Conservation (phyloP, 2,797 vertebrate genomes). For the Acipenser ruthenus region DNA sequence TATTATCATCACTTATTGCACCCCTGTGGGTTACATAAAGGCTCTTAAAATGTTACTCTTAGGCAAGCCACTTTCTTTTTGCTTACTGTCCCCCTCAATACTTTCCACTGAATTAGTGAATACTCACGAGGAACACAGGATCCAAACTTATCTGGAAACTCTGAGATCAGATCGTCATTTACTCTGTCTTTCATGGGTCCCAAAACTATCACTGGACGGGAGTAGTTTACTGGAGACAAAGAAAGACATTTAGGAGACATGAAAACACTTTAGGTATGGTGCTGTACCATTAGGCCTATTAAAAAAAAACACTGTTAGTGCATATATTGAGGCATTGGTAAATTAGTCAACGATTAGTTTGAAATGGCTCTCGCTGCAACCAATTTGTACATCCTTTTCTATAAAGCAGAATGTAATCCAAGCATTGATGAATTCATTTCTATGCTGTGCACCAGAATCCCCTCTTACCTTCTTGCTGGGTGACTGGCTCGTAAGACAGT, state of each 20-base stretch:
- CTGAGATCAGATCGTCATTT: constrained; percentile 94
- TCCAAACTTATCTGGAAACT: constrained; percentile 97
- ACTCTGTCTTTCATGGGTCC: constrained; percentile 96
- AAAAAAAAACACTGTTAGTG: too few relatives aligned
- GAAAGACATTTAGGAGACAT: not conserved
- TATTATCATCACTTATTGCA: too few relatives aligned
- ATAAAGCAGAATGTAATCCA: not conserved
- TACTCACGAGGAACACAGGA: constrained; percentile 97
- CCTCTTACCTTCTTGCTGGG: constrained; percentile 87
- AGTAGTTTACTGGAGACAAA: constrained; percentile 72
- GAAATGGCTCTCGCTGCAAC: too few relatives aligned
- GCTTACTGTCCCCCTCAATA: too few relatives aligned
- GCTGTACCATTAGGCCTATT: too few relatives aligned
- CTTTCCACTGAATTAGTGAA: not conserved
- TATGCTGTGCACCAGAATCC: not conserved
- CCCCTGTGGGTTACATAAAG: too few relatives aligned
- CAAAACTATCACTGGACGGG: constrained; percentile 89
- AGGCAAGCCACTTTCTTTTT: too few relatives aligned
- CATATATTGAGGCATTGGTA: too few relatives aligned
- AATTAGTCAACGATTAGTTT: too few relatives aligned
- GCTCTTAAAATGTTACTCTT: too few relatives aligned
- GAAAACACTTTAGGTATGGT: too few relatives aligned
- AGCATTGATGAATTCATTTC: not conserved
- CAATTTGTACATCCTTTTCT: too few relatives aligned
- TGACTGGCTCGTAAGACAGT: constrained; percentile 87